phyloP scores from a whole-genome alignment of 1,140 invertebrate genomes.

The Drosophila jambulina region DNA sequence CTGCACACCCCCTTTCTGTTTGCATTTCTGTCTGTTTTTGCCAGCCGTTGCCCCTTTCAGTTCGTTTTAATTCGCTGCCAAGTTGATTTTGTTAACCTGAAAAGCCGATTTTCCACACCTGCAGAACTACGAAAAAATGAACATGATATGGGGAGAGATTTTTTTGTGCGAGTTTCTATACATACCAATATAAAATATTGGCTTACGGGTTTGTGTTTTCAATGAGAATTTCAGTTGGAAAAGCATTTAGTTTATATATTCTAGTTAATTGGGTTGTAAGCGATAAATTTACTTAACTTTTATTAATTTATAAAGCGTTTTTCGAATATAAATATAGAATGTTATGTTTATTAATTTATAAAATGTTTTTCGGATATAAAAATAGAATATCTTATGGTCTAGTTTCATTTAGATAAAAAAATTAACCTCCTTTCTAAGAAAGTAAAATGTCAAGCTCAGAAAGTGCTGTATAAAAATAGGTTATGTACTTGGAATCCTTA shows the following conservation, averaged over 20 bases:
- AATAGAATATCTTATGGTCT: neutral
- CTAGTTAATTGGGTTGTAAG: too few relatives aligned
- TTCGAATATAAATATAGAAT: neutral
- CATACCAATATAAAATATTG: neutral
- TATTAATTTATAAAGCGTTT: neutral
- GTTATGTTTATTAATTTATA: neutral
- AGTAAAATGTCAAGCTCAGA: neutral
- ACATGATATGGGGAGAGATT: neutral
- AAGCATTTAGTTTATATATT: neutral
- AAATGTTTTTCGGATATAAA: neutral
- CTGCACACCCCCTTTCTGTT: neutral
- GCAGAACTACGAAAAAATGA: constrained; percentile 16
- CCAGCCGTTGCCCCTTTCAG: constrained; percentile 17
- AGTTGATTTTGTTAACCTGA: constrained; percentile 56
- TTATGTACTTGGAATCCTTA: neutral
- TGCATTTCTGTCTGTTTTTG: constrained; percentile 39
- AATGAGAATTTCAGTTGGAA: neutral
- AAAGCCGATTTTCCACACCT: constrained; percentile 52
- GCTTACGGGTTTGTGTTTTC: neutral
- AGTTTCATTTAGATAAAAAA: neutral
- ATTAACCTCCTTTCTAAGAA: neutral
- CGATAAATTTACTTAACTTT: neutral
- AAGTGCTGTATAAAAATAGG: neutral
- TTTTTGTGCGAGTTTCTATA: neutral
- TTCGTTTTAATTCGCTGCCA: constrained; percentile 49